phyloP scores from a whole-genome alignment of 2,888 invertebrate genomes.

The Lacanobia wlatinum region DNA sequence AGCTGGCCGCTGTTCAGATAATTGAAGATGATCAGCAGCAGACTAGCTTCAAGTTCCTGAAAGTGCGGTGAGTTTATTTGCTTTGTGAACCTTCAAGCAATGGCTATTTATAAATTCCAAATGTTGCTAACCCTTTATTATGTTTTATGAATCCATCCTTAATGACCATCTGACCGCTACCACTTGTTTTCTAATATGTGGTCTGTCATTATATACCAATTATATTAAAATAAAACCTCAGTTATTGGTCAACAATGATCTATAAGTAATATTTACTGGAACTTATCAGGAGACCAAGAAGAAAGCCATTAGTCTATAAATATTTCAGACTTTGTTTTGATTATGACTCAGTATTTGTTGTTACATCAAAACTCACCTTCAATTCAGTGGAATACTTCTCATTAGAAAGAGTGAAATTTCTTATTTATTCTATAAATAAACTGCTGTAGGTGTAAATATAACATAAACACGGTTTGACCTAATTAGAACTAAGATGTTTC shows the following conservation, averaged over 20 bases:
- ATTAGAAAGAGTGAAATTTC: neutral
- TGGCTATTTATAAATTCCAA: neutral
- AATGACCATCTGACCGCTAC: neutral
- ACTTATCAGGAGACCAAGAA: neutral
- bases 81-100: neutral
- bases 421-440: conserved; percentile 35
- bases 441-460: conserved; percentile 21
- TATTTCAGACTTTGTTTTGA: neutral
- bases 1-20: conserved; percentile 87
- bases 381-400: neutral
- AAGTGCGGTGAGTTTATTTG: conserved; percentile 84
- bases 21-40: conserved; percentile 82
- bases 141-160: neutral
- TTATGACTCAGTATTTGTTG: conserved; percentile 2
- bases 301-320: conserved; percentile 1
- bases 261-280: neutral
- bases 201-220: neutral
- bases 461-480: conserved; percentile 41
- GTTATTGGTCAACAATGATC: neutral
- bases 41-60: conserved; percentile 86
- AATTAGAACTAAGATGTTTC: conserved; percentile 31
- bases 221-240: neutral
- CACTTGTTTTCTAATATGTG: neutral
- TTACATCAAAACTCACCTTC: conserved; percentile 18
- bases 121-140: neutral